Conservation (phyloP, 2,888 invertebrate species). For the Barypeithes pellucidus region DNA sequence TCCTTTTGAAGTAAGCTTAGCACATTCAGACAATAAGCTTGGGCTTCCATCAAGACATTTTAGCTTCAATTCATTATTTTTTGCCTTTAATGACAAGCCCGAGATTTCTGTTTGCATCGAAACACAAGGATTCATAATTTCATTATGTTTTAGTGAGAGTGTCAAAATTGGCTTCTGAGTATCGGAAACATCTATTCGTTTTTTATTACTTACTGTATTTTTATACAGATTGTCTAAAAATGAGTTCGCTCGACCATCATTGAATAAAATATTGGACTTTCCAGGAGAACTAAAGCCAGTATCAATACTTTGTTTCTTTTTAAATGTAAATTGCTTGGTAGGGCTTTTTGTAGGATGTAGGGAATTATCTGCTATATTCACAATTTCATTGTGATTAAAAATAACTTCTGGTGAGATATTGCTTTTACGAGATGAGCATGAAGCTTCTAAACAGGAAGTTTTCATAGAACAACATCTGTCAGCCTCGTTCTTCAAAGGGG, state of each 20-base stretch:
- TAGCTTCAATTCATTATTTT: not conserved
- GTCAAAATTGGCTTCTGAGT: not conserved
- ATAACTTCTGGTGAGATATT: not conserved
- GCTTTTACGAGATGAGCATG: not conserved
- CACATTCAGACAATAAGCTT: slow-evolving; percentile 23
- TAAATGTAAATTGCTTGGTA: not conserved
- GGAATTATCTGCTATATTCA: not conserved
- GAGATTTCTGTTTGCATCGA: not conserved
- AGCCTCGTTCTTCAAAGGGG: not conserved
- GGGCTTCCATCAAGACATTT: slow-evolving; percentile 15
- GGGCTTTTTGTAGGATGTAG: not conserved
- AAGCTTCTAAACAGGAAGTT: not conserved
- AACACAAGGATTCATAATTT: not conserved
- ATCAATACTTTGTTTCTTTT: not conserved
- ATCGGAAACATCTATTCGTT: not conserved
- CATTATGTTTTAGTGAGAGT: not conserved
- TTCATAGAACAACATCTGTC: not conserved
- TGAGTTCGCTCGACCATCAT: slow-evolving; percentile 8
- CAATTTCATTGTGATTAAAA: not conserved
- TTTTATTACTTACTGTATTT: slow-evolving; percentile 22
- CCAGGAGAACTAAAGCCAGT: not conserved
- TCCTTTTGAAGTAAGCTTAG: slow-evolving; percentile 1
- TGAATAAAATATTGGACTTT: not conserved
- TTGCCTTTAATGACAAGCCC: not conserved
- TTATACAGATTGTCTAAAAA: slow-evolving; percentile 41